Base-by-base conservation (phyloP, 2,888 invertebrate species). In the Tetragonula carbonaria region DNA sequence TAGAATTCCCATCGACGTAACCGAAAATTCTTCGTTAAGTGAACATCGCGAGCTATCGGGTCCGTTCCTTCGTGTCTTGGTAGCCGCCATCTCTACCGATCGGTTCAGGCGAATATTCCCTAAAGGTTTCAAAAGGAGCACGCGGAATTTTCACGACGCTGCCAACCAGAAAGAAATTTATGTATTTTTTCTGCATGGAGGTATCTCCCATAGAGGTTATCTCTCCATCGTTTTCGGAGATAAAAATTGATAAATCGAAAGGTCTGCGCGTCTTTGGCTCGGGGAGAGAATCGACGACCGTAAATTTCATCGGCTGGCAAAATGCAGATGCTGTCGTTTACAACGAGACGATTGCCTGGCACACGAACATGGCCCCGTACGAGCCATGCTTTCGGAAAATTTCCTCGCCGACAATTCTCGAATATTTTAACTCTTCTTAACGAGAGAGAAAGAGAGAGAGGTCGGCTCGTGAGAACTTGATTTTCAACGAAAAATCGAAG, bases 261-360 rank as follows among this genome's bases (percentile, higher is more conserved):
- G n/a, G 4, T 2, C 2, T 6, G 38, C 5, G 62, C n/a, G 23
- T 50, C 45, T 38, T 45, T 62, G 28, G 6, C 53, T 8, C 38
- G 28, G 18, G 18, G 1, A 68, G 28, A 76, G 66, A 66, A 78
- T 70, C 75, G 78, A n/a, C 59, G 33, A 8, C 59, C 55, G 78
- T 80, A 85, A 85, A 85, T 85, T 85, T 75, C 75, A 78, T 78
- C 80, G 80, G 38, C 51, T 70, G 14, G 57, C 50, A 38, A 78
- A 78, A 75, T 83, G 38, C 38, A 70, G 83, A 83, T 59, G 72
- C 68, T 71, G 75, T 68, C 76, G 79, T 76, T 73, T 73, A 53
- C 68, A 79, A 70, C 71, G 79, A 80, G 38, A 71, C 59, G 62
- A 16, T 67, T 28, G n/a, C 11, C 21, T 0, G 51, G n/a, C 65